A percentile compares a stretch with the other conserved stretches of the same genome.
Conservation (phyloP, 2,797 vertebrate species). For the Sparidentex hasta region DNA sequence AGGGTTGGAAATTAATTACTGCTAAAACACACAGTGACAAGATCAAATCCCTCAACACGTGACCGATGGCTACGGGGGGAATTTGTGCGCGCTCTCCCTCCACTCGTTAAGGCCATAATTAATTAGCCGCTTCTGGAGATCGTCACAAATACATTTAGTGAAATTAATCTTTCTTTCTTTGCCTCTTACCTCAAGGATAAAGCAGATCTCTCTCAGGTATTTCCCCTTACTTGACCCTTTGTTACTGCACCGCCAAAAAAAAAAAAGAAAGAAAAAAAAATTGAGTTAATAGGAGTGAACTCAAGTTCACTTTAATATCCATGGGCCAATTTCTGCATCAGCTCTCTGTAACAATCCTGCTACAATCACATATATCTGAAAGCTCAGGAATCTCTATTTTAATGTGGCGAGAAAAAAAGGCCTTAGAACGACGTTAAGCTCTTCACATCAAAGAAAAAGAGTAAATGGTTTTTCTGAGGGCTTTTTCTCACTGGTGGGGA, state of each 20-base stretch:
- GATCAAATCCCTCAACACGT: slow-evolving; percentile 73
- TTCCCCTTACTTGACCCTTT: slow-evolving; percentile 54
- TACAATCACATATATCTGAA: slow-evolving; percentile 56
- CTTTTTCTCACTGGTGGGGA: slow-evolving; percentile 45
- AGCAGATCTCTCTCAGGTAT: slow-evolving; percentile 61
- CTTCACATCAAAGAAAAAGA: slow-evolving; percentile 73
- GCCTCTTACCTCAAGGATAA: slow-evolving; percentile 60
- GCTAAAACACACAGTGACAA: slow-evolving; percentile 73
- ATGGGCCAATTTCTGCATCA: slow-evolving; percentile 48
- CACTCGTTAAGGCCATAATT: slow-evolving; percentile 72
- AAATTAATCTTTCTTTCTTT: slow-evolving; percentile 61
- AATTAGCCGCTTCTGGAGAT: slow-evolving; percentile 67
- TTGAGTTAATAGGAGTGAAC: slow-evolving; percentile 42
- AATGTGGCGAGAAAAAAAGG: slow-evolving; percentile 58
- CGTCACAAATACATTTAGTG: slow-evolving; percentile 58
- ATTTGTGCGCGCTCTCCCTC: slow-evolving; percentile 34
- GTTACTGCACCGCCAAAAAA: slow-evolving; percentile 19
- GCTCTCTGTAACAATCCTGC: slow-evolving; percentile 55
- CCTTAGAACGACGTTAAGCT: slow-evolving; percentile 59
- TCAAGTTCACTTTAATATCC: slow-evolving; percentile 50
- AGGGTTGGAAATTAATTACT: slow-evolving; percentile 74
- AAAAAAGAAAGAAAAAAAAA: slow-evolving; percentile 9
- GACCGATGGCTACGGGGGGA: slow-evolving; percentile 57
- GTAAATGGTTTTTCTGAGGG: slow-evolving; percentile 65
- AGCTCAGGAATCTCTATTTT: slow-evolving; percentile 65